These are phyloP conservation scores for Turritopsis rubra DNA, from an alignment of 30 jellyfish, hydroid and myxozoan species.

Conservation along the genomic window DNA sequence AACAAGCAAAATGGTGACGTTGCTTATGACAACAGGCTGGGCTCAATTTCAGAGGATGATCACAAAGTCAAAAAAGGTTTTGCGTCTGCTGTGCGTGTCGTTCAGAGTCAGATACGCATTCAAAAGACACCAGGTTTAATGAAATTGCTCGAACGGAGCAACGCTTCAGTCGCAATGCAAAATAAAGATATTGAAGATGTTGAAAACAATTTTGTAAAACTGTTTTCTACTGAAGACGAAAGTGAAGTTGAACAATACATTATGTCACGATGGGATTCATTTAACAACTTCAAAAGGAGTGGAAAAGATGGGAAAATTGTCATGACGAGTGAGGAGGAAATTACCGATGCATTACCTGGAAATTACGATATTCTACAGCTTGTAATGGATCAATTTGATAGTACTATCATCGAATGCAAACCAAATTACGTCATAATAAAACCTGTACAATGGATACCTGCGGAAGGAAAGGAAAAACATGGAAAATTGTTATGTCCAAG, in stretches of 20 bases:
- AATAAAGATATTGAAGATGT: not conserved
- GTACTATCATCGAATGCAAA: not conserved
- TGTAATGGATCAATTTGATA: constrained; percentile 9
- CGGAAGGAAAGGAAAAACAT: not conserved
- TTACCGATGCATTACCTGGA: not conserved
- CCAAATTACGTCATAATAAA: not conserved
- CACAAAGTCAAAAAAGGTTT: not conserved
- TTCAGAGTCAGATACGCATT: not conserved
- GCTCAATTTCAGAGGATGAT: not conserved
- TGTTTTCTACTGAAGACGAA: not conserved
- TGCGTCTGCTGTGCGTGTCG: not conserved
- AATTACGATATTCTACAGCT: not conserved
- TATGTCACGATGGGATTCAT: not conserved
- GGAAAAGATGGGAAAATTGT: constrained; percentile 6
- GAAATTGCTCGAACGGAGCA: not conserved
- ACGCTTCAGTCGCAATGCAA: not conserved
- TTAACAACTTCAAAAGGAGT: not conserved
- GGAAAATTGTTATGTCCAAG: not conserved
- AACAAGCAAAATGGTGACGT: too few relatives aligned
- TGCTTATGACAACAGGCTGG: too few relatives aligned
- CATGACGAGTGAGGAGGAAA: constrained; percentile 7
- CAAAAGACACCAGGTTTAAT: not conserved
- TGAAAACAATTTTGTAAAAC: not conserved
- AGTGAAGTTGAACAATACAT: not conserved
- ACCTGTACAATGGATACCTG: not conserved